Conservation (phyloP, 2,888 invertebrate genomes). For the Drosophila kanekoi region DNA sequence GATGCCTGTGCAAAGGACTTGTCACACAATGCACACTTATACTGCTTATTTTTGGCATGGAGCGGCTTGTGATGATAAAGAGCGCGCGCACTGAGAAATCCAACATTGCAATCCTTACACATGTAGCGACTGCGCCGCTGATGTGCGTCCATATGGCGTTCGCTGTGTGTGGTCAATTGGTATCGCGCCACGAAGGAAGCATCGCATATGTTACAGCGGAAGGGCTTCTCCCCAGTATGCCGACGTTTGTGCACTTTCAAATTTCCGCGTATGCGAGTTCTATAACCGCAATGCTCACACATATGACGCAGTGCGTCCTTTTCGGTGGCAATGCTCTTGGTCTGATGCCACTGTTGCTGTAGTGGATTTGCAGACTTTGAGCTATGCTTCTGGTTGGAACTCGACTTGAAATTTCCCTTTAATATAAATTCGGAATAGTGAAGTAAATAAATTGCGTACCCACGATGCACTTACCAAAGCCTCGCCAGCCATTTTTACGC, state of each 20-base stretch:
- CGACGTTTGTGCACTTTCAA: slow-evolving; percentile 64
- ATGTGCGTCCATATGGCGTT: slow-evolving; percentile 49
- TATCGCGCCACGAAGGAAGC: slow-evolving; percentile 60
- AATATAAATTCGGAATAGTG: neutral
- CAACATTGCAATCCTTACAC: slow-evolving; percentile 63
- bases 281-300: slow-evolving; percentile 75
- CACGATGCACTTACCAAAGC: slow-evolving; percentile 30
- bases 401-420: neutral
- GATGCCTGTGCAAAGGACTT: slow-evolving; percentile 74
- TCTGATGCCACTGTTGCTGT: neutral
- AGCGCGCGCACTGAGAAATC: slow-evolving; percentile 71
- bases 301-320: slow-evolving; percentile 51
- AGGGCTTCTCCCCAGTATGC: slow-evolving; percentile 73
- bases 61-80: slow-evolving; percentile 69
- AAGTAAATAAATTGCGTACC: neutral
- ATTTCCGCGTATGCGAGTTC: slow-evolving; percentile 62
- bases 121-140: slow-evolving; percentile 52
- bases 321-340: neutral
- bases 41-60: slow-evolving; percentile 60
- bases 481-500: slow-evolving; percentile 46
- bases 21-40: slow-evolving; percentile 69
- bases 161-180: slow-evolving; percentile 59
- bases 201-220: slow-evolving; percentile 58
- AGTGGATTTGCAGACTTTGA: neutral
- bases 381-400: neutral